These are phyloP conservation scores for Acanthurus tractus DNA, from an alignment of 2,797 vertebrate species.

Conservation along the genomic window DNA sequence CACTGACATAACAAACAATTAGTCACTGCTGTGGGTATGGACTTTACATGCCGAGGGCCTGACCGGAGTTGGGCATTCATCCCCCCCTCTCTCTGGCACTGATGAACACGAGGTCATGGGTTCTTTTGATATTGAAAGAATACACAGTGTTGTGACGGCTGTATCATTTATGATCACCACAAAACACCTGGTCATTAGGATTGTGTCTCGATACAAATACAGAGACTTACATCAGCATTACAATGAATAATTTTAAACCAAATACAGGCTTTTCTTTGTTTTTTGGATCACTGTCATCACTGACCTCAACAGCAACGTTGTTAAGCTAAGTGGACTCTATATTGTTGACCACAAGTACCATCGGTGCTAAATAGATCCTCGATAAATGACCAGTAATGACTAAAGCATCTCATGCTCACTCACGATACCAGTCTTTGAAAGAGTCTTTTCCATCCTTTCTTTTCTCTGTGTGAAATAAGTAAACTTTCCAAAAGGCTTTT, in stretches of 20 bases:
- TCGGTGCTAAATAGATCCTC: background rate
- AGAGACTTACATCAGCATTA: too few relatives aligned
- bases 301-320: background rate
- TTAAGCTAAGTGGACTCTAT: background rate
- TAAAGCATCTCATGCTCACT: background rate
- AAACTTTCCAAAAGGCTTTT: background rate
- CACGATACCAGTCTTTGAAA: background rate
- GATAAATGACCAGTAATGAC: too few relatives aligned
- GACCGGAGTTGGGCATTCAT: constrained; percentile 58
- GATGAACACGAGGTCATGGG: constrained; percentile 7
- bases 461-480: background rate
- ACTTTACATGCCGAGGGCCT: constrained; percentile 61
- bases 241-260: background rate
- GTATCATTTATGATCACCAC: background rate
- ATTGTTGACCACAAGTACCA: background rate
- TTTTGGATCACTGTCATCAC: background rate
- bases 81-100: constrained; percentile 28
- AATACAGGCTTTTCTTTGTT: constrained; percentile 6
- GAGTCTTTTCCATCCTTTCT: background rate
- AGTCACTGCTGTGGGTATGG: constrained; percentile 81
- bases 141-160: background rate
- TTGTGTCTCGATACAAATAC: too few relatives aligned
- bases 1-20: constrained; percentile 89
- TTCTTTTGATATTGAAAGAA: constrained; percentile 22
- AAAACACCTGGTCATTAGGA: too few relatives aligned